phyloP scores from a whole-genome alignment of 1,140 invertebrate genomes.

The Papilio helenus region DNA sequence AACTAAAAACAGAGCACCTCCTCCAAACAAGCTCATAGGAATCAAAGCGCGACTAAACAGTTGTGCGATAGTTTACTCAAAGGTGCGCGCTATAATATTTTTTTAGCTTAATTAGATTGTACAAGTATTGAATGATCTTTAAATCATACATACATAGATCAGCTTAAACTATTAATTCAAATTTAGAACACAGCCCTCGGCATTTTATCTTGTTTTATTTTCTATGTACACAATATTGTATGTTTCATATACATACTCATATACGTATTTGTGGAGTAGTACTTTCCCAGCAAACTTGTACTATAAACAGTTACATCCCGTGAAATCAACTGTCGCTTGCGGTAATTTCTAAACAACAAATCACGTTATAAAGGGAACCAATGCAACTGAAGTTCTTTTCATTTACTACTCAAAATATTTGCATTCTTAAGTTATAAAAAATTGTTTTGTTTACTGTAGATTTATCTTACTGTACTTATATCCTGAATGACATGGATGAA shows the following conservation, averaged over 20 bases:
- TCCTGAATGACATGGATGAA: no score
- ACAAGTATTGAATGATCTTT: no score
- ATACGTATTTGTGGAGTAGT: background rate
- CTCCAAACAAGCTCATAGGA: no score
- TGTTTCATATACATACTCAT: background rate
- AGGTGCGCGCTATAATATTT: no score
- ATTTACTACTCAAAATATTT: background rate
- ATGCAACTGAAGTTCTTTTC: background rate
- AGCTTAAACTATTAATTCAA: no score
- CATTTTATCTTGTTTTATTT: background rate
- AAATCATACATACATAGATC: no score
- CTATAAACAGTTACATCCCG: conserved; percentile 1
- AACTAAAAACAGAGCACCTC: no score
- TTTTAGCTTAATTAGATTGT: no score
- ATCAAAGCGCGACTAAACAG: no score
- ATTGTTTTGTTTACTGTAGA: background rate
- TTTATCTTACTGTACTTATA: no score
- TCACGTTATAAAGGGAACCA: background rate
- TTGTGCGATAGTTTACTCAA: no score
- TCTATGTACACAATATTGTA: background rate
- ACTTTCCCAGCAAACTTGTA: background rate
- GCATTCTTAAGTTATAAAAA: background rate
- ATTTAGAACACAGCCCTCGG: no score
- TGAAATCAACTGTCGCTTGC: conserved; percentile 1
- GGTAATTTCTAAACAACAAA: conserved; percentile 10